A percentile compares a stretch with the other conserved stretches of the same genome.
phyloP scores from a whole-genome alignment of 2,113 vertebrate species.

The Bettongia penicillata region DNA sequence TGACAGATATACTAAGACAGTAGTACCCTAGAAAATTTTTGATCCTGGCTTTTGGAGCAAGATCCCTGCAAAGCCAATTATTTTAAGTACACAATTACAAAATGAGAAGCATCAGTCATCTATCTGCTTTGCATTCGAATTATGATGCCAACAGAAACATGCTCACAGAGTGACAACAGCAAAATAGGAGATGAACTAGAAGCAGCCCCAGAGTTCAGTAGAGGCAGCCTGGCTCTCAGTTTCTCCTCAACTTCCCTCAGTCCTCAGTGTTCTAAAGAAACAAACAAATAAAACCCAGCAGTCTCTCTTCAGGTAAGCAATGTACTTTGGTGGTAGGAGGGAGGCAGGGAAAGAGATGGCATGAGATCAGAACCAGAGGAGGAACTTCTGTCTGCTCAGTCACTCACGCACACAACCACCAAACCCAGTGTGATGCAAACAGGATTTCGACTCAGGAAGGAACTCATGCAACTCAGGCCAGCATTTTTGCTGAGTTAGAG shows the following conservation, averaged over 20 bases:
- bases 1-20: not conserved
- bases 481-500: accelerated
- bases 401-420: not conserved
- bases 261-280: not conserved
- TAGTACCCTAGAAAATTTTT: not conserved
- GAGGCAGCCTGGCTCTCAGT: not conserved
- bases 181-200: not conserved
- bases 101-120: not conserved
- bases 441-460: conserved; percentile 24
- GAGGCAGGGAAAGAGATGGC: not conserved
- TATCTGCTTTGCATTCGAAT: not conserved
- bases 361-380: not conserved
- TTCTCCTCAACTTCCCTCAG: not conserved
- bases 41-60: not conserved
- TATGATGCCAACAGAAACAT: not conserved
- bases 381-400: not conserved
- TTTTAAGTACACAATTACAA: not conserved
- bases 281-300: not conserved
- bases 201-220: not conserved
- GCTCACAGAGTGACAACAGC: not conserved
- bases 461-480: not conserved
- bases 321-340: too few relatives aligned
- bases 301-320: not conserved
- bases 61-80: not conserved
- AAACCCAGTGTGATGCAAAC: not conserved